These are phyloP conservation scores for Melanaphis sacchari DNA, from an alignment of 1,140 invertebrate species.

Conservation along the genomic window DNA sequence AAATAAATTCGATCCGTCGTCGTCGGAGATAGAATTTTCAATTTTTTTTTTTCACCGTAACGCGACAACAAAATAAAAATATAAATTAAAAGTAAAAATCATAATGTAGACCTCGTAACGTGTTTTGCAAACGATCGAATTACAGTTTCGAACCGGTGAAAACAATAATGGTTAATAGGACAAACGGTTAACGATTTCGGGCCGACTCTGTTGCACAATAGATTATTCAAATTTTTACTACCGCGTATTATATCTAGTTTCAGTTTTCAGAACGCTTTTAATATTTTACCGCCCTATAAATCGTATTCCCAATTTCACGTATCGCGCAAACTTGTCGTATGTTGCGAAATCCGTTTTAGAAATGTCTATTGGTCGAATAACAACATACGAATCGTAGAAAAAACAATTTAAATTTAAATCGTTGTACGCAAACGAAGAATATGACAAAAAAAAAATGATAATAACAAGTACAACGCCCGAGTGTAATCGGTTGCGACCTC, in stretches of 20 bases:
- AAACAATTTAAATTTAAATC: background rate
- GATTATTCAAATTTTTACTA: background rate
- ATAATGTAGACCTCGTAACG: background rate
- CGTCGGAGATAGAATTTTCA: background rate
- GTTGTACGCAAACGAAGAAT: background rate
- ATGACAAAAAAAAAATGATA: background rate
- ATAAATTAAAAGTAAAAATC: background rate
- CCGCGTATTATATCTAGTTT: background rate
- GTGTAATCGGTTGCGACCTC: background rate
- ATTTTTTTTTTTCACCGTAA: background rate
- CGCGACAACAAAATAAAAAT: background rate
- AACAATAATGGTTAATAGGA: background rate
- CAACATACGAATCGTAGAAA: background rate
- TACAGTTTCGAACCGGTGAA: background rate
- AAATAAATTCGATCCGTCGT: background rate
- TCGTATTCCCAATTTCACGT: background rate
- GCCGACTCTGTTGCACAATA: background rate
- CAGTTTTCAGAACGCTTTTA: background rate
- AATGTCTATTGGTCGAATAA: background rate
- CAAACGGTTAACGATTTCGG: background rate
- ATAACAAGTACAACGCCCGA: background rate
- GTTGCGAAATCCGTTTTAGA: background rate
- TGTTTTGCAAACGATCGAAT: background rate
- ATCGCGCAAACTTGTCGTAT: background rate
- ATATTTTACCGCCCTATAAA: background rate